phyloP scores from a whole-genome alignment of 2,888 invertebrate genomes.

The Hirtodrosophila cameraria region DNA sequence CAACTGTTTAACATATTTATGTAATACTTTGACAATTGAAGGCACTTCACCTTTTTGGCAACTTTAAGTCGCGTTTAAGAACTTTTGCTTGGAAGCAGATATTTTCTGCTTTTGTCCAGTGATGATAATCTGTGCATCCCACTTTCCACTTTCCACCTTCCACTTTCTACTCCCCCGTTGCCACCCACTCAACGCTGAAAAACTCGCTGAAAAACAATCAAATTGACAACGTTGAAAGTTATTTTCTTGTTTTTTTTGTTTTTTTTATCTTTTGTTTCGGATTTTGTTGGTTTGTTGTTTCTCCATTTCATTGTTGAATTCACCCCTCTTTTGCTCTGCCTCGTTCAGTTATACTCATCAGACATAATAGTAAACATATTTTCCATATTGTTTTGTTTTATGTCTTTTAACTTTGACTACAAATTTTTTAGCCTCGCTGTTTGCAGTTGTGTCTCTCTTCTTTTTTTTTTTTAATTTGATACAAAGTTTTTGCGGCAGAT shows the following conservation, averaged over 20 bases:
- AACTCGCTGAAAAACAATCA: constrained; percentile 64
- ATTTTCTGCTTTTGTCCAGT: too few species aligned
- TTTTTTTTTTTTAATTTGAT: constrained; percentile 62
- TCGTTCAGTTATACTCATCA: constrained; percentile 29
- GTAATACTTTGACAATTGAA: too few species aligned
- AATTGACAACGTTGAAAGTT: constrained; percentile 65
- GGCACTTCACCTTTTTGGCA: too few species aligned
- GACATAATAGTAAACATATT: constrained; percentile 72
- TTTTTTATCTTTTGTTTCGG: too few species aligned
- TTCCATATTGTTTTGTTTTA: constrained; percentile 61
- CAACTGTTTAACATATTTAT: too few species aligned
- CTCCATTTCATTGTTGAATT: constrained; percentile 10
- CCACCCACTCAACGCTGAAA: neutral
- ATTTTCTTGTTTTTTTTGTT: constrained; percentile 13
- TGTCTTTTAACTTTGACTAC: constrained; percentile 65
- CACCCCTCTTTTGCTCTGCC: neutral
- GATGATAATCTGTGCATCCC: too few species aligned
- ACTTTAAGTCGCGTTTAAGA: too few species aligned
- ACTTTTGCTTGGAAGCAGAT: too few species aligned
- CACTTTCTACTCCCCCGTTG: too few species aligned
- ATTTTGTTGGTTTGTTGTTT: neutral
- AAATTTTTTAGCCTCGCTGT: constrained; percentile 26
- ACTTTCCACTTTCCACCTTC: too few species aligned
- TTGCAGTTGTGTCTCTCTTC: constrained; percentile 7
- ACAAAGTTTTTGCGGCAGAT: constrained; percentile 53